Percentiles rank a stretch among this genome's conserved stretches.
These are phyloP conservation scores for Cyprinella venusta DNA, from an alignment of 2,797 vertebrate genomes.

Conservation along the genomic window DNA sequence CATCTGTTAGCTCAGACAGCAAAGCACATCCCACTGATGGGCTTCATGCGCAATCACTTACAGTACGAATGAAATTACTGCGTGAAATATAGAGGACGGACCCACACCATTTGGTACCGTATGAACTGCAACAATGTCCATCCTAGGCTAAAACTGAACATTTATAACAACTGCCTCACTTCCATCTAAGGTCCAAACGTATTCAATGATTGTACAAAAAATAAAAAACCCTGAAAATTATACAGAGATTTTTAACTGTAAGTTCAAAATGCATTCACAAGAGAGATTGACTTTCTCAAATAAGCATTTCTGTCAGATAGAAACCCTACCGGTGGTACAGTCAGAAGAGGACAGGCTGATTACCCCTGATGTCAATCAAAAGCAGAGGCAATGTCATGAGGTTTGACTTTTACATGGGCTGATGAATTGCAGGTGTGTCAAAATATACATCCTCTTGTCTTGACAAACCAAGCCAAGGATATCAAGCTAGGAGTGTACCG, in stretches of 20 bases:
- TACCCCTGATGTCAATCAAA: slow-evolving; percentile 48
- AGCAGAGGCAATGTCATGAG: slow-evolving; percentile 6
- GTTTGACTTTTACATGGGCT: slow-evolving; percentile 43
- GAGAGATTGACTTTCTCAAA: neutral
- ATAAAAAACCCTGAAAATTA: no score
- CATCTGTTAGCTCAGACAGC: slow-evolving; percentile 60
- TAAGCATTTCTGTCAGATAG: slow-evolving; percentile 12
- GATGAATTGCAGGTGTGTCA: slow-evolving; percentile 45
- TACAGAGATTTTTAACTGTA: neutral
- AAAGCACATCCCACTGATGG: slow-evolving; percentile 48
- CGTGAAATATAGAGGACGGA: slow-evolving; percentile 38
- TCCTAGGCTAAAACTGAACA: slow-evolving; percentile 10
- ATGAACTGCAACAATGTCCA: slow-evolving; percentile 23
- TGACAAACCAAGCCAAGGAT: slow-evolving; percentile 26
- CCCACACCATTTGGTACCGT: slow-evolving; percentile 40
- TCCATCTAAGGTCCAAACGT: neutral
- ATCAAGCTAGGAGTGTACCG: neutral
- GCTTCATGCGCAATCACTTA: slow-evolving; percentile 51
- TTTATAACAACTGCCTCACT: slow-evolving; percentile 18
- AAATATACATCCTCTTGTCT: slow-evolving; percentile 6
- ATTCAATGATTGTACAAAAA: neutral
- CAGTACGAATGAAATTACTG: slow-evolving; percentile 54
- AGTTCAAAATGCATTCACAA: neutral
- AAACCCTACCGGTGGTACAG: slow-evolving; percentile 9
- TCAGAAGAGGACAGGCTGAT: slow-evolving; percentile 43